Conservation (phyloP, 2,113 vertebrate species). For the Oryzias celebensis region DNA sequence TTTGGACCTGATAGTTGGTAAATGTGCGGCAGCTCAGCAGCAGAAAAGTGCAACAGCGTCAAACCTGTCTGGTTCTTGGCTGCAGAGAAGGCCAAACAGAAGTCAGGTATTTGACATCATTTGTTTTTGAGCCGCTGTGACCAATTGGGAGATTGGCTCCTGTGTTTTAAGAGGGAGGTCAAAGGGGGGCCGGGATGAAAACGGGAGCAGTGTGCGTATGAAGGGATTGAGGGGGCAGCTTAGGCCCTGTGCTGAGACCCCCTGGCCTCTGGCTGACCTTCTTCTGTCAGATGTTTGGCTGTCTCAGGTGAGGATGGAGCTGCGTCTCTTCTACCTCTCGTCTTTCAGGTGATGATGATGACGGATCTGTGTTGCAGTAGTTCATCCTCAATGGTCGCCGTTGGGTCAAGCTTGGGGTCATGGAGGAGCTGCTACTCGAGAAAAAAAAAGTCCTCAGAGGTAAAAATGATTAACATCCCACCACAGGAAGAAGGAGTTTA, state of each 20-base stretch:
- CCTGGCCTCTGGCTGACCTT: constrained; percentile 63
- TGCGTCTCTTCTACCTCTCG: constrained; percentile 43
- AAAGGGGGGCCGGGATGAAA: constrained; percentile 57
- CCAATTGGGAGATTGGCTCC: constrained; percentile 72
- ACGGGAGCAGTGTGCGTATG: constrained; percentile 35
- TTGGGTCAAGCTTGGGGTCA: constrained; percentile 39
- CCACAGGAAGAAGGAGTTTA: constrained; percentile 31
- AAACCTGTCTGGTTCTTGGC: constrained; percentile 8
- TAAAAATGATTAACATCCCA: constrained; percentile 14
- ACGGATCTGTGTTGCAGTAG: constrained; percentile 46
- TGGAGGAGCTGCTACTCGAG: not conserved
- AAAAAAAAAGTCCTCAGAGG: not conserved
- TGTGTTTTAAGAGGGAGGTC: constrained; percentile 74
- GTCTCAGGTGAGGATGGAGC: constrained; percentile 53
- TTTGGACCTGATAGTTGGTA: too few relatives aligned
- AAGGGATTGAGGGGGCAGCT: constrained; percentile 54
- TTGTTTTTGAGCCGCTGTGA: constrained; percentile 70
- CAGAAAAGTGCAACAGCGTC: not conserved
- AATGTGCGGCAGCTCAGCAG: too few relatives aligned
- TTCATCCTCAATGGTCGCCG: constrained; percentile 50
- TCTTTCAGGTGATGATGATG: constrained; percentile 61
- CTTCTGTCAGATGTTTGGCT: constrained; percentile 24
- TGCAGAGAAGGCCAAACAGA: constrained; percentile 50
- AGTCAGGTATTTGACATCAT: constrained; percentile 68
- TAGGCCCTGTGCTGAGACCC: constrained; percentile 53